These are phyloP conservation scores for Lobophora halterata DNA, from an alignment of 2,888 invertebrate genomes.

Conservation along the genomic window DNA sequence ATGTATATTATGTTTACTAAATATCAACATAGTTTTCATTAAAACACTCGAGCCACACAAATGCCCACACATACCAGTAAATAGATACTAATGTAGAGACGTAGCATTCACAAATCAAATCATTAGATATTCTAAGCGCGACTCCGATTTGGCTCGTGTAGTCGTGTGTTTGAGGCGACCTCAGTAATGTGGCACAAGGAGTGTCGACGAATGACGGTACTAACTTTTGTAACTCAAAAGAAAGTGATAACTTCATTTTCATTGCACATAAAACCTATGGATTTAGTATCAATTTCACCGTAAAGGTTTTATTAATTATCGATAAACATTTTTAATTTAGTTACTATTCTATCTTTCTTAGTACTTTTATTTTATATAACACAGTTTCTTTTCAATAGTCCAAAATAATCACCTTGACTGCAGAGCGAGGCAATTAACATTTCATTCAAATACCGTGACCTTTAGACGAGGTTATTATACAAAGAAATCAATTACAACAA, in stretches of 20 bases:
- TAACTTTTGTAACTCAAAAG: not conserved
- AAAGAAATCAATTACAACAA: slow-evolving; percentile 30
- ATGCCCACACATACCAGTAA: slow-evolving; percentile 20
- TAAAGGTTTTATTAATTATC: not conserved
- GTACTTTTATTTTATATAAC: too few species aligned
- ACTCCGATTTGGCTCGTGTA: slow-evolving; percentile 36
- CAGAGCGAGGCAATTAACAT: slow-evolving; percentile 49
- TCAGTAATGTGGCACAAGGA: slow-evolving; percentile 45
- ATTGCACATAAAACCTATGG: too few species aligned
- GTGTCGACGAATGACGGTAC: slow-evolving; percentile 29
- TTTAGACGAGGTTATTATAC: slow-evolving; percentile 38
- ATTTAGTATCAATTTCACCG: not conserved
- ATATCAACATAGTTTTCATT: too few species aligned
- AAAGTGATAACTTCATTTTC: not conserved
- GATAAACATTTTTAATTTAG: too few species aligned
- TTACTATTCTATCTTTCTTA: too few species aligned
- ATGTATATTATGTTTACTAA: not conserved
- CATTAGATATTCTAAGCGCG: slow-evolving; percentile 42
- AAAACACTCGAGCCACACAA: slow-evolving; percentile 5
- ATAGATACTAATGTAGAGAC: too few species aligned
- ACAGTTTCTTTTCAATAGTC: slow-evolving; percentile 22
- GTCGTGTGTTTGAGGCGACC: slow-evolving; percentile 35
- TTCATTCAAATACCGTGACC: slow-evolving; percentile 52
- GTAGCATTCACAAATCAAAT: slow-evolving; percentile 21
- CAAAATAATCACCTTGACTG: slow-evolving; percentile 51